Evolutionary conservation across 2,888 invertebrate genomes (phyloP).

Genomic region (Neuroscelio doddi): DNA sequence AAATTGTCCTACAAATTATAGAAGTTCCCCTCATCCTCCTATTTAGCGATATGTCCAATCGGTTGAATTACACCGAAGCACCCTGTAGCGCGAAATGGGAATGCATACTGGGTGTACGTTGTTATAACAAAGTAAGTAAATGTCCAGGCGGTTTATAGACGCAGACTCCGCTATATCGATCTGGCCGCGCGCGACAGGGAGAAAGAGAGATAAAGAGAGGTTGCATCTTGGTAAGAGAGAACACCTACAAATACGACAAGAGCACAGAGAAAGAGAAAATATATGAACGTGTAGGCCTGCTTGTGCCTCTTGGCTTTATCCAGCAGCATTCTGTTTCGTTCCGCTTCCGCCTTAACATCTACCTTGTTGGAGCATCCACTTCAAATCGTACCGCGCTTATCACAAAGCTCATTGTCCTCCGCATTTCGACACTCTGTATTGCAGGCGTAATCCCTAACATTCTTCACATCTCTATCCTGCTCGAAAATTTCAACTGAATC

Average conservation of each 20-base stretch:
- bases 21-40: too few relatives aligned
- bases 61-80: not conserved
- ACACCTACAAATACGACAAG: conserved; percentile 10
- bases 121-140: conserved; percentile 54
- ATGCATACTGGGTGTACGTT: conserved; percentile 56
- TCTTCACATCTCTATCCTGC: not conserved
- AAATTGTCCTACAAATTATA: too few relatives aligned
- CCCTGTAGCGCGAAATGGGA: conserved; percentile 27
- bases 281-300: not conserved
- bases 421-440: too few relatives aligned
- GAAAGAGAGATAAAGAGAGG: conserved; percentile 45
- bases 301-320: conserved; percentile 1
- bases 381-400: conserved; percentile 17
- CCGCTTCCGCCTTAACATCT: conserved; percentile 9
- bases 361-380: conserved; percentile 9
- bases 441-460: conserved; percentile 1
- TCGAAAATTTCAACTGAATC: too few relatives aligned
- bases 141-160: conserved; percentile 62
- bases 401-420: conserved; percentile 17
- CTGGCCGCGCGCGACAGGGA: conserved; percentile 46
- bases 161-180: conserved; percentile 72
- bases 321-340: not conserved
- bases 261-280: conserved; percentile 2
- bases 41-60: too few relatives aligned
- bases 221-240: conserved; percentile 26